Evolutionary conservation across 2,797 vertebrate genomes (phyloP).

Genomic region (Synaphobranchus kaupii): DNA sequence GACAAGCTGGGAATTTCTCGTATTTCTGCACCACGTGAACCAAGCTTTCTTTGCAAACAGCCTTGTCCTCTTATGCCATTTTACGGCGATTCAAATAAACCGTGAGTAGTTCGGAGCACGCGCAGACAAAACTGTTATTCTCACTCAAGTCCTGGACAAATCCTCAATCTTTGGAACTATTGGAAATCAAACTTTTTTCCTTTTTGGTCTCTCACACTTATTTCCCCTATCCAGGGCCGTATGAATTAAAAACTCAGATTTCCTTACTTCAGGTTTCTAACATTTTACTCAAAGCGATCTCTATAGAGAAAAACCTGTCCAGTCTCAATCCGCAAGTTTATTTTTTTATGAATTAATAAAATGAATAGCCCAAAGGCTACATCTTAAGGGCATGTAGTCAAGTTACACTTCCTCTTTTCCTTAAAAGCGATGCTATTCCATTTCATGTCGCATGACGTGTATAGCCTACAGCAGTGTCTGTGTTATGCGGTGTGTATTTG

Average conservation of each 20-base stretch:
- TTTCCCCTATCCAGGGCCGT: neutral
- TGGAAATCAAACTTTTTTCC: neutral
- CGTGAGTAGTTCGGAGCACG: neutral
- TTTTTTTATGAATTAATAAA: neutral
- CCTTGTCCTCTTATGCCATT: neutral
- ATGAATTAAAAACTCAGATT: too few relatives aligned
- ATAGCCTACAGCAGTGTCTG: too few relatives aligned
- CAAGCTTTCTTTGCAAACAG: neutral
- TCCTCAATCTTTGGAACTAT: neutral
- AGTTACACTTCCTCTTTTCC: too few relatives aligned
- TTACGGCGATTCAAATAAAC: neutral
- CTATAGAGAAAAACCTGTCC: neutral
- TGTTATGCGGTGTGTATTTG: neutral
- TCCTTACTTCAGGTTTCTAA: too few relatives aligned
- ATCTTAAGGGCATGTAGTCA: neutral
- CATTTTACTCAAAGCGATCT: neutral
- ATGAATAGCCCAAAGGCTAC: too few relatives aligned
- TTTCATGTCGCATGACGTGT: too few relatives aligned
- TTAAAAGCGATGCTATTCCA: too few relatives aligned
- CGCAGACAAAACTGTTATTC: neutral
- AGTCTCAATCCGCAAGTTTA: neutral
- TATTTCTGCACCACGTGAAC: conserved; percentile 47
- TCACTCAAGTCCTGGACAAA: neutral
- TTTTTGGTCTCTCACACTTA: neutral
- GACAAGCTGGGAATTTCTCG: conserved; percentile 34